Conservation (phyloP, 2,113 vertebrate genomes). For the Coturnix japonica region DNA sequence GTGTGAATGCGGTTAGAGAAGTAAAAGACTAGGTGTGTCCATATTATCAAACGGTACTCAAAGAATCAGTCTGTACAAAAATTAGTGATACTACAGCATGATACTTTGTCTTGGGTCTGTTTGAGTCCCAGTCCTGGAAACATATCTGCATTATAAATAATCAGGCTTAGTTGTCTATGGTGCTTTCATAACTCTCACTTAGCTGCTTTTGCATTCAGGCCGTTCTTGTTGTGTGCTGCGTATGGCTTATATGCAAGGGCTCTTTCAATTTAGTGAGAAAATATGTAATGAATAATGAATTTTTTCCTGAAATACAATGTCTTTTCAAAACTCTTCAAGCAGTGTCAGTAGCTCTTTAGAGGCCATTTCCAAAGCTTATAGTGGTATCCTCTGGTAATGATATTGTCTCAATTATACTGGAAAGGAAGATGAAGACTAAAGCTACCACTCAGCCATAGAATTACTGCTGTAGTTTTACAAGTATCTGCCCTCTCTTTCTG, state of each 20-base stretch:
- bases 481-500: background rate
- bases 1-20: rapidly evolving
- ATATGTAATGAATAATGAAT: background rate
- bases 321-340: constrained; percentile 17
- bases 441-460: constrained; percentile 33
- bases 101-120: background rate
- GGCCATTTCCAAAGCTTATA: constrained; percentile 4
- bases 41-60: background rate
- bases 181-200: background rate
- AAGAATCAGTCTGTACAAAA: background rate
- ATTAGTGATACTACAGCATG: rapidly evolving
- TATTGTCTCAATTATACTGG: constrained; percentile 21
- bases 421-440: background rate
- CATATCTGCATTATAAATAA: background rate
- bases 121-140: rapidly evolving
- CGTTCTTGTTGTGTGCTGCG: background rate
- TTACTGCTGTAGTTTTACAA: constrained; percentile 37
- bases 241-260: background rate
- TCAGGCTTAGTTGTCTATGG: rapidly evolving
- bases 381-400: background rate
- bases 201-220: background rate
- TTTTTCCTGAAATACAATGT: constrained; percentile 2
- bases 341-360: background rate
- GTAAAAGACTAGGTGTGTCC: background rate
- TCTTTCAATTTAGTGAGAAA: background rate